These are phyloP conservation scores for Galleria mellonella DNA, from an alignment of 1,140 invertebrate species.

Conservation along the genomic window DNA sequence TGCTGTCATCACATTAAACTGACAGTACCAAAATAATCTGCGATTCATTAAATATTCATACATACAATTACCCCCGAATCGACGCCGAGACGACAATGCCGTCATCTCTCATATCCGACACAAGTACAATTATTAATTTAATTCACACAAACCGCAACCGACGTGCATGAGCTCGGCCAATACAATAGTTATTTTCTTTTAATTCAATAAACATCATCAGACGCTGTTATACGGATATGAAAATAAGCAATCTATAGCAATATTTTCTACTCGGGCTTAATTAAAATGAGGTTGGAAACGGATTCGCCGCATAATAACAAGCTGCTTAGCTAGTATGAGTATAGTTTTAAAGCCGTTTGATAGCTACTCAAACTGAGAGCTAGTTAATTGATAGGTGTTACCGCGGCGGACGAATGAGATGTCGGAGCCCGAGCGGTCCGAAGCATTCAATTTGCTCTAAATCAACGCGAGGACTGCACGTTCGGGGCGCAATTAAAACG, in stretches of 20 bases:
- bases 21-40: conserved; percentile 65
- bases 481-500: conserved; percentile 45
- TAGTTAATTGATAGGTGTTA: conserved; percentile 48
- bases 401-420: conserved; percentile 31
- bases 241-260: neutral
- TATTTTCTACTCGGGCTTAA: conserved; percentile 18
- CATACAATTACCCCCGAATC: conserved; percentile 48
- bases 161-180: conserved; percentile 16
- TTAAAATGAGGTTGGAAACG: conserved; percentile 24
- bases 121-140: conserved; percentile 45
- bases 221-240: no score
- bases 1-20: conserved; percentile 59
- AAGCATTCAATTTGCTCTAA: conserved; percentile 54
- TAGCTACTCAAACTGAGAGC: conserved; percentile 26
- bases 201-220: conserved; percentile 11
- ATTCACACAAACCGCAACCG: conserved; percentile 31
- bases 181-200: conserved; percentile 27
- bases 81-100: conserved; percentile 42
- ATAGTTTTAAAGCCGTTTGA: conserved; percentile 23
- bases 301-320: conserved; percentile 26
- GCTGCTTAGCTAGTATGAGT: conserved; percentile 20
- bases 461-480: conserved; percentile 35
- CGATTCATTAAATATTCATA: conserved; percentile 60
- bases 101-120: conserved; percentile 36
- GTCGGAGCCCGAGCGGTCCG: conserved; percentile 26